Conservation (phyloP, 2,113 vertebrate species). For the Xiphophorus maculatus region DNA sequence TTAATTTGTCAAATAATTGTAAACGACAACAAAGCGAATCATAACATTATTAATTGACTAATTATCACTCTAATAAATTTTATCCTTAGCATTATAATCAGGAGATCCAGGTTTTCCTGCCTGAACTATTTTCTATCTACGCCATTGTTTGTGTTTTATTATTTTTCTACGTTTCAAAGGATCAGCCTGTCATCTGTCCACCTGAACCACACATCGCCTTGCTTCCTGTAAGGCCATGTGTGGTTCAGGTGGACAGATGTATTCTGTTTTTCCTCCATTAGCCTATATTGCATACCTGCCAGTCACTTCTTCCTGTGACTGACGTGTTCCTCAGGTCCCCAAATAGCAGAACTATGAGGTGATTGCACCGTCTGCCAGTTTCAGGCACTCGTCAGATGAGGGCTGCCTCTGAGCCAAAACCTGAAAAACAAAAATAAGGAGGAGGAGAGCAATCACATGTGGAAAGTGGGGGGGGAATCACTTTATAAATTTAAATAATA, state of each 20-base stretch:
- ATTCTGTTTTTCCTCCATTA: neutral
- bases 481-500: neutral
- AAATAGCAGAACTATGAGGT: neutral
- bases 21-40: neutral
- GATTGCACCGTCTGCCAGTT: conserved; percentile 4
- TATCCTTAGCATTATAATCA: neutral
- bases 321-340: neutral
- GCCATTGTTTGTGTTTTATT: neutral
- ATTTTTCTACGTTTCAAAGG: neutral
- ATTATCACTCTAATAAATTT: neutral
- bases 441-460: conserved; percentile 9
- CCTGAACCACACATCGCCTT: neutral
- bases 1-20: neutral
- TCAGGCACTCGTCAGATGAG: neutral
- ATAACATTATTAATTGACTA: neutral
- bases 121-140: neutral
- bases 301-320: conserved; percentile 3
- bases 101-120: neutral
- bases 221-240: no score
- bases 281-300: neutral
- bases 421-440: neutral
- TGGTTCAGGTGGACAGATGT: no score
- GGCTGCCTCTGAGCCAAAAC: neutral
- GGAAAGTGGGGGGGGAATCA: neutral
- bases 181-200: neutral